phyloP scores from a whole-genome alignment of 2,888 invertebrate genomes.

The Nymphalis polychloros region DNA sequence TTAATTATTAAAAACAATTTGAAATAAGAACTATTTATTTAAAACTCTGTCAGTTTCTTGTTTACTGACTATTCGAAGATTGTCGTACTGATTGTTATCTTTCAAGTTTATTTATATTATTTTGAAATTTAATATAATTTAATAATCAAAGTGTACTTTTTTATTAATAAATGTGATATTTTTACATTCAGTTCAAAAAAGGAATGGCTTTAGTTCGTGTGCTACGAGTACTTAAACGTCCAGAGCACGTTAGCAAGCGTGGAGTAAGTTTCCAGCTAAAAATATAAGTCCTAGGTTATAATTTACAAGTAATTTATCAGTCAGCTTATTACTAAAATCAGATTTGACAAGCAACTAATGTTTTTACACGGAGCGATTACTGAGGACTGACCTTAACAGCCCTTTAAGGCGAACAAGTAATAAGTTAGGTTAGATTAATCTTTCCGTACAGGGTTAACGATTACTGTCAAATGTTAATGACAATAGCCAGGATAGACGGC shows the following conservation, averaged over 20 bases:
- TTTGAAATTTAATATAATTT: not conserved
- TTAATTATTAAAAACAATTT: not conserved
- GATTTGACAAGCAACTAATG: constrained; percentile 3
- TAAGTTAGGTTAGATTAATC: constrained; percentile 4
- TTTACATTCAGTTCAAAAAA: not conserved
- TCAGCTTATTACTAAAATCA: constrained; percentile 7
- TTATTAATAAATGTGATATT: not conserved
- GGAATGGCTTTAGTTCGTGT: constrained; percentile 24
- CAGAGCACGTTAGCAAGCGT: constrained; percentile 14
- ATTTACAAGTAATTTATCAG: not conserved
- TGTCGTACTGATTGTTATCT: not conserved
- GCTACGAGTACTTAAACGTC: constrained; percentile 17
- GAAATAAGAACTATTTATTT: not conserved
- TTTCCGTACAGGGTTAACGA: constrained; percentile 1
- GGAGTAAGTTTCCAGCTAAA: constrained; percentile 13
- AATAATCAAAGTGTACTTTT: not conserved
- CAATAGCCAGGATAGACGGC: not conserved
- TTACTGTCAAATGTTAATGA: constrained; percentile 2
- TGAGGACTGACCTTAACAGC: constrained; percentile 1
- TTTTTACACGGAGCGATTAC: constrained; percentile 1
- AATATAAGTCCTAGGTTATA: not conserved
- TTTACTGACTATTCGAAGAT: not conserved
- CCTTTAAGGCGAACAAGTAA: constrained; percentile 8
- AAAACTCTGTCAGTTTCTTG: not conserved
- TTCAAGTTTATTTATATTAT: not conserved